Base-by-base conservation (phyloP, 2,888 invertebrate species). In the Nemoura dubitans region DNA sequence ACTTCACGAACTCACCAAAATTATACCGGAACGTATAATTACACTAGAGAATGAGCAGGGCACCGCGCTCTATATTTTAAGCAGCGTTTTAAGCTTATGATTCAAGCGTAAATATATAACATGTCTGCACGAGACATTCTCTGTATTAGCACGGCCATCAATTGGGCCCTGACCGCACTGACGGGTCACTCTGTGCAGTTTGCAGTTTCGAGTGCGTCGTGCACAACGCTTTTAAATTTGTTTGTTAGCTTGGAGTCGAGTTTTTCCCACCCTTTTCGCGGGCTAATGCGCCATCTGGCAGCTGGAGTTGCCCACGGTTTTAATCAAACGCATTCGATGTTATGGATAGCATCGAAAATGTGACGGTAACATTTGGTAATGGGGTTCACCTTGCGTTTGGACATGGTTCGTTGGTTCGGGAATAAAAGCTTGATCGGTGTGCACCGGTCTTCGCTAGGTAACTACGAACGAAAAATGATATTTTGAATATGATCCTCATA, bases 261-360 rank as follows among this genome's bases (percentile, higher is more conserved):
- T 59, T 59, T 59, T 59, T 59, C 21, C 21, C 59, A 7, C 59
- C 59, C 59, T 59, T 59, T 59, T 7, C 59, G 14, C 3, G 59
- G 36, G 16, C 21, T 21, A 59, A 21, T 21, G 21, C 59, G 59
- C 59, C 59, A 59, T 59, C 14, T 59, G 59, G 59, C 59, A 36
- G 36, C 59, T 21, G 59, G 59, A 21, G 10, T 36, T 36, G 36
- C 59, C 59, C 21, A 59, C 6, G 6, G 21, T 59, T 59, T 59
- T 59, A 59, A 59, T 59, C 59, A 59, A 59, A 59, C 21, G 59
- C 59, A 59, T 59, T 59, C 59, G 59, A 59, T 59, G 59, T 59
- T 59, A 59, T 59, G 59, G 59, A 59, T 59, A 59, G 59, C 59
- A 59, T 59, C 10, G 59, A 21, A 36, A 59, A 59, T 16, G 59